A percentile compares a stretch with the other conserved stretches of the same genome.
phyloP scores from a whole-genome alignment of 2,797 vertebrate species.

The Gymnocypris eckloni region DNA sequence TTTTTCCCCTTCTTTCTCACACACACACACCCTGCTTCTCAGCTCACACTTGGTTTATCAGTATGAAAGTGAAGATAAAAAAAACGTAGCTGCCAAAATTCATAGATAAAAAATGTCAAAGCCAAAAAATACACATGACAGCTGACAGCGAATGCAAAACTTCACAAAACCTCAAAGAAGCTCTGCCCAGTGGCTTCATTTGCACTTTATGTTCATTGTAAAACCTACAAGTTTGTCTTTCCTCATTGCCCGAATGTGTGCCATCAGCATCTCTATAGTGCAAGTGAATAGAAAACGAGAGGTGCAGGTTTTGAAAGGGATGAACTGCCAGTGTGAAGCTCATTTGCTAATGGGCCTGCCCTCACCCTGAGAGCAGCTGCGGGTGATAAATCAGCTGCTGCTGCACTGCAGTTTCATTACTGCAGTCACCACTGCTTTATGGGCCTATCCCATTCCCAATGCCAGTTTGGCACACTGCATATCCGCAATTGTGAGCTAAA shows the following conservation, averaged over 20 bases:
- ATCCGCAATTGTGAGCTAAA: conserved; percentile 45
- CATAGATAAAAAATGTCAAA: conserved; percentile 36
- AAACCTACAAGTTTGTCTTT: conserved; percentile 22
- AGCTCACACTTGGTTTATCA: not conserved
- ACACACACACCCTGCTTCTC: not conserved
- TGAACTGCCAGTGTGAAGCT: conserved; percentile 65
- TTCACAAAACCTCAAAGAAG: conserved; percentile 31
- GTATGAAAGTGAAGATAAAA: conserved; percentile 22
- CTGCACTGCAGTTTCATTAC: conserved; percentile 48
- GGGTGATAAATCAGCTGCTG: conserved; percentile 49
- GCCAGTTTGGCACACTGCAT: conserved; percentile 43
- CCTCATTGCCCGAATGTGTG: not conserved
- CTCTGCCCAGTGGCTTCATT: conserved; percentile 14
- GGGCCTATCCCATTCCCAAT: conserved; percentile 52
- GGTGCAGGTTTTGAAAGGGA: conserved; percentile 40
- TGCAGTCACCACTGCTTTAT: conserved; percentile 40
- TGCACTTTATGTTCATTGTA: conserved; percentile 28
- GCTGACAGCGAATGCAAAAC: conserved; percentile 22
- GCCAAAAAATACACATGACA: conserved; percentile 4
- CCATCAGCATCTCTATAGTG: conserved; percentile 38
- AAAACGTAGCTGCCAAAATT: conserved; percentile 19
- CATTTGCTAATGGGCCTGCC: conserved; percentile 69
- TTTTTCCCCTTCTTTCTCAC: conserved; percentile 15
- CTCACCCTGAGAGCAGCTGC: conserved; percentile 37
- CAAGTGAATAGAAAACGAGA: conserved; percentile 31